Percentiles rank a stretch among this genome's conserved stretches.
These are phyloP conservation scores for Macaca mulatta DNA, from an alignment of 2,113 vertebrate genomes.

Conservation along the genomic window DNA sequence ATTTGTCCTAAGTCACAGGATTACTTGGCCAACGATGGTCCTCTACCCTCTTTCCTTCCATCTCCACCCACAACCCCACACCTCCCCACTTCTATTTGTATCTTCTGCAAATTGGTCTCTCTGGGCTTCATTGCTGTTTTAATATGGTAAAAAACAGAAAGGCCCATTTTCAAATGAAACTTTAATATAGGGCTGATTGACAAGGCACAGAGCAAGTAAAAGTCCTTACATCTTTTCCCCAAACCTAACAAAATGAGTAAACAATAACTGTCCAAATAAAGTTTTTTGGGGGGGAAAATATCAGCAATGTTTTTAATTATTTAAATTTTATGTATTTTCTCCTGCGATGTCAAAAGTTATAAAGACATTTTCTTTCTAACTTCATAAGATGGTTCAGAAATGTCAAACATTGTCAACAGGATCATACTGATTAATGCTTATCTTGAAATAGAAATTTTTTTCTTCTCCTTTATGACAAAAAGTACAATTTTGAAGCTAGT, in stretches of 20 bases:
- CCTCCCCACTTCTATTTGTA: not conserved
- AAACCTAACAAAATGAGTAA: slow-evolving; percentile 50
- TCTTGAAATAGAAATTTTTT: slow-evolving; percentile 1
- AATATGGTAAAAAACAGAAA: not conserved
- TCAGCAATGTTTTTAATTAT: slow-evolving; percentile 26
- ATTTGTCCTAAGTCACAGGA: not conserved
- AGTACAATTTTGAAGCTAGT: not conserved
- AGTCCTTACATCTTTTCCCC: not conserved
- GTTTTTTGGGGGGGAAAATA: not conserved
- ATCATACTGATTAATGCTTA: slow-evolving; percentile 55
- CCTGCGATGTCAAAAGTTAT: slow-evolving; percentile 5
- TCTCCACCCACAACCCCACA: accelerated
- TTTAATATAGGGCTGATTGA: not conserved
- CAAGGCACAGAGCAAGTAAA: not conserved
- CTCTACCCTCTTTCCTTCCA: not conserved
- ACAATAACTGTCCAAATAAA: slow-evolving; percentile 51
- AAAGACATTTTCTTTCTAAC: slow-evolving; percentile 59
- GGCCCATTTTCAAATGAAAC: not conserved
- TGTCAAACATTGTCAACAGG: slow-evolving; percentile 45
- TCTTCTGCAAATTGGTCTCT: not conserved
- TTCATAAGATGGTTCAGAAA: slow-evolving; percentile 60
- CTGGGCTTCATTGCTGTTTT: not conserved
- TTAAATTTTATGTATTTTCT: slow-evolving; percentile 59
- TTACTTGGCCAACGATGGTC: not conserved
- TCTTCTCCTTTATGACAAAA: not conserved